Base-by-base conservation (phyloP, 2,797 vertebrate genomes). In the Sphaeramia orbicularis region DNA sequence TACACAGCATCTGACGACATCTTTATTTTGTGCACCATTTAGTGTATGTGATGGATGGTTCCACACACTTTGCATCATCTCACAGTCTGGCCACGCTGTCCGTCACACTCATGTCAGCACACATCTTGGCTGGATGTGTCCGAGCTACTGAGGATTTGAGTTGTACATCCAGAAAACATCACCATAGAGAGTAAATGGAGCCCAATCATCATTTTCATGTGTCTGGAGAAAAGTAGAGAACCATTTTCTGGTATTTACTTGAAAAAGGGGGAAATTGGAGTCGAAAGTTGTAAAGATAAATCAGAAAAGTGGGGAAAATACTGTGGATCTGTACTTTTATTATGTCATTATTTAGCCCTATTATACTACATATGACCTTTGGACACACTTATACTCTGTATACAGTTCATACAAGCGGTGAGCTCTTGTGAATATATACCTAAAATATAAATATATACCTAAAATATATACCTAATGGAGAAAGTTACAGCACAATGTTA, bases 81-180 rank as follows among this genome's bases (percentile, higher is more conserved):
- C 74, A 52, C 74, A 59, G 65, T n/a, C n/a, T n/a, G n/a, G n/a
- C n/a, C n/a, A n/a, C 14, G 27, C 65, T 47, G 71, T 66, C 69
- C 78, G 72, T 67, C 53, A 53, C 83, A 35, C 7, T 4, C 61
- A n/a, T 64, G 74, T 56, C 69, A 58, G 72, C 74, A 71, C 59
- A 27, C 24, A 6, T 3, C 24, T 27, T 6, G 24, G 43, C 12
- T 40, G 51, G n/a, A 43, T 54, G 59, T 7, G 49, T 2, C 73
- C 24, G 60, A 67, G 71, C 53, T 59, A 75, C 67, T 79, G 72
- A 86, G 87, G 70, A 42, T 72, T 81, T 77, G 55, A 71, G 52
- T 41, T 60, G n/a, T 54, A 73, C 62, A 80, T 84, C 80, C 65
- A 59, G 71, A 80, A 87, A 84, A 43, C 81, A 64, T 68, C 84